A percentile compares a stretch with the other conserved stretches of the same genome.
phyloP scores from a whole-genome alignment of 2,113 vertebrate species.

The Salvator merianae region DNA sequence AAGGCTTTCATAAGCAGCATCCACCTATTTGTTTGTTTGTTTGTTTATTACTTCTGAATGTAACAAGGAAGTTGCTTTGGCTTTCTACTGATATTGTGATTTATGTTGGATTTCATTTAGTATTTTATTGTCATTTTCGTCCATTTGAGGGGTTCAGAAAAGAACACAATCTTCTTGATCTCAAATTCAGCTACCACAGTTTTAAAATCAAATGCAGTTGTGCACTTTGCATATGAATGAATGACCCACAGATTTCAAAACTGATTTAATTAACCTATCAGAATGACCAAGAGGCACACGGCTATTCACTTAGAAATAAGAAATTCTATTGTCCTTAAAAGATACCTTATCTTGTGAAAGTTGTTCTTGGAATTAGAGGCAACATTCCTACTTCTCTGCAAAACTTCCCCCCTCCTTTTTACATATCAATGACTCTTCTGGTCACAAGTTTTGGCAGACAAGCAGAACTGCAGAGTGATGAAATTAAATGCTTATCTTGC shows the following conservation, averaged over 20 bases:
- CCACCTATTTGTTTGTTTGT: too few relatives aligned
- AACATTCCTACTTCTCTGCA: background rate
- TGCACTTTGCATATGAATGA: background rate
- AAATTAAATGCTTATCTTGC: background rate
- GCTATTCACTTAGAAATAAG: background rate
- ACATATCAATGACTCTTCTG: background rate
- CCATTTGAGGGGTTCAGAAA: background rate
- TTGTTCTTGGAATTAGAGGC: background rate
- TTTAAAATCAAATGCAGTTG: background rate
- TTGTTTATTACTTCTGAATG: too few relatives aligned
- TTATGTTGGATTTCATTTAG: background rate
- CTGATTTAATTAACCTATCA: background rate
- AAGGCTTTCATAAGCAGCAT: too few relatives aligned
- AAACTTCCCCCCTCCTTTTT: background rate
- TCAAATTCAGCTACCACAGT: background rate
- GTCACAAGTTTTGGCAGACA: conserved; percentile 7
- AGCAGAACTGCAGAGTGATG: background rate
- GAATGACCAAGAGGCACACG: background rate
- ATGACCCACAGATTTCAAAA: background rate
- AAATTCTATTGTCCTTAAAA: background rate
- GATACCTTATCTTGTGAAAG: background rate
- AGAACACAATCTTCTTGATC: background rate
- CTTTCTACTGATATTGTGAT: background rate
- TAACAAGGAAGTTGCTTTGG: background rate
- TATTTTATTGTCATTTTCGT: background rate